Percentiles rank a stretch among this genome's conserved stretches.
Evolutionary conservation across 2,888 invertebrate genomes (phyloP).

Genomic region (Nymphalis c-album): DNA sequence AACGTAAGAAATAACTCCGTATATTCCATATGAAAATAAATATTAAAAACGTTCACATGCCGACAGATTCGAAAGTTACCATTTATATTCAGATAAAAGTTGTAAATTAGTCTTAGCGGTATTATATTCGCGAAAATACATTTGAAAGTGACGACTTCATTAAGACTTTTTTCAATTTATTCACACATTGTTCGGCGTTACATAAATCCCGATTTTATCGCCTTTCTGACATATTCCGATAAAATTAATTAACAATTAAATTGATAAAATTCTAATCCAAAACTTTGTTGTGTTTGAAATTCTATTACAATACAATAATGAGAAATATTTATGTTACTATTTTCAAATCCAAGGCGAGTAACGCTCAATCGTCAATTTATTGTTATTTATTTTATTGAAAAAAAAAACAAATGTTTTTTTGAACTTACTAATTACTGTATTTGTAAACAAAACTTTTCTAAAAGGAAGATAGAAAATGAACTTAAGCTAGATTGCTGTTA

Average conservation of each 20-base stretch:
- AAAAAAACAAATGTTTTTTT: no score
- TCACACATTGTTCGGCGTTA: constrained; percentile 21
- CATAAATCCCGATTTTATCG: constrained; percentile 22
- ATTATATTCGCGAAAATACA: constrained; percentile 28
- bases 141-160: constrained; percentile 35
- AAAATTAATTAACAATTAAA: constrained; percentile 15
- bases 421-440: no score
- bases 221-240: constrained; percentile 12
- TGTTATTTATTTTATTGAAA: no score
- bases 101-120: constrained; percentile 33
- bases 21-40: constrained; percentile 42
- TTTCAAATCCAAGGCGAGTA: neutral
- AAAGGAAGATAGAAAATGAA: no score
- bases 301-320: neutral
- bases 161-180: constrained; percentile 32
- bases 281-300: neutral
- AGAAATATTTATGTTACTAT: neutral
- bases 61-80: constrained; percentile 40
- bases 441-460: no score
- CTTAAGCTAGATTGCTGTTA: no score
- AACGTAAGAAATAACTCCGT: constrained; percentile 39
- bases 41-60: constrained; percentile 32
- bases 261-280: constrained; percentile 12
- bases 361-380: neutral
- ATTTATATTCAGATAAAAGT: constrained; percentile 35